Evolutionary conservation across 2,113 vertebrate species (phyloP).

Genomic region (Saguinus midas): DNA sequence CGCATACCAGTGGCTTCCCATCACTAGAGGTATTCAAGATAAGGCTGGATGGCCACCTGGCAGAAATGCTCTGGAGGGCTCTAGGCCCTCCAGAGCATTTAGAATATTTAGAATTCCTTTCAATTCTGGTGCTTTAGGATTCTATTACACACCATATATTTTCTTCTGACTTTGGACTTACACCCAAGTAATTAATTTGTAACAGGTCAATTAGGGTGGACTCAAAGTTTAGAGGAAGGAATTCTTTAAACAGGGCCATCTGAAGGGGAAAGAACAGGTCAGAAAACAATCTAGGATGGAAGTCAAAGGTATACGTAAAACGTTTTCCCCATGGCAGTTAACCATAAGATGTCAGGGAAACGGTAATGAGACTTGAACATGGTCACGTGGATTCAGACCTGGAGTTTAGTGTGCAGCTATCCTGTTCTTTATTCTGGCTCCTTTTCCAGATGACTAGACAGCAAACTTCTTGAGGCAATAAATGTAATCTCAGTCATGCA

Average conservation of each 20-base stretch:
- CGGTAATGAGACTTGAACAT: background rate
- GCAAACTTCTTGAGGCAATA: constrained; percentile 9
- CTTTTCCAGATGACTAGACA: background rate
- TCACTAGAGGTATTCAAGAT: background rate
- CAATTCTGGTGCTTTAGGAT: background rate
- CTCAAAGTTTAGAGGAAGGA: background rate
- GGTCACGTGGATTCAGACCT: background rate
- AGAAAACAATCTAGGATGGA: background rate
- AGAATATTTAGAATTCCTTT: background rate
- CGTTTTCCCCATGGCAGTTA: background rate
- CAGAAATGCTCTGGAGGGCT: background rate
- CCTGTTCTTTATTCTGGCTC: background rate
- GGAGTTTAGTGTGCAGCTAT: background rate
- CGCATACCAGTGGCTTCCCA: background rate
- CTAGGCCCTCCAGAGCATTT: too few species aligned
- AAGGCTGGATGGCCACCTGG: background rate
- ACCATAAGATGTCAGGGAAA: background rate
- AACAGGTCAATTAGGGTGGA: background rate
- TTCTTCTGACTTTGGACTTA: background rate
- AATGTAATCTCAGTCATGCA: background rate
- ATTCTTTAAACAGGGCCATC: background rate
- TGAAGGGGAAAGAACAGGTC: background rate
- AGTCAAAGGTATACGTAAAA: background rate
- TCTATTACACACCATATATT: background rate
- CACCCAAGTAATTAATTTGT: background rate